These are phyloP conservation scores for Nothura maculosa DNA, from an alignment of 2,797 vertebrate genomes.

Conservation along the genomic window DNA sequence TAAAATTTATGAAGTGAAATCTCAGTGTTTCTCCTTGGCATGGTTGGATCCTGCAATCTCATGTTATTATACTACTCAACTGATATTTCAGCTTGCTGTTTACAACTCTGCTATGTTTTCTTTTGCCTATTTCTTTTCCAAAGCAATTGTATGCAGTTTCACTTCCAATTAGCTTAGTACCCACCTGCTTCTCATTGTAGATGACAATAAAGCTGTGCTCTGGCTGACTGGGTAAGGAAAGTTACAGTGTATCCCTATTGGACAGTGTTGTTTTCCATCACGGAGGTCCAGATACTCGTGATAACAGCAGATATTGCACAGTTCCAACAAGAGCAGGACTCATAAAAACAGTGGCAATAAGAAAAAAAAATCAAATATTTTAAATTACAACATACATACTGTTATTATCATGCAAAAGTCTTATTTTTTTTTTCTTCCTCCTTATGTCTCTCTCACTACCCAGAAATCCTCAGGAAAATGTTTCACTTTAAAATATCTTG, in stretches of 20 bases:
- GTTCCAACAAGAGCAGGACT: not conserved
- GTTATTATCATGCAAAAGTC: not conserved
- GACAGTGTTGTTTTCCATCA: not conserved
- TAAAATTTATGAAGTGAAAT: conserved; percentile 15
- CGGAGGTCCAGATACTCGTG: not conserved
- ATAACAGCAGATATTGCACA: not conserved
- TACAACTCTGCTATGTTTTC: not conserved
- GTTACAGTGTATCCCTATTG: not conserved
- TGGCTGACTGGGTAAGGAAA: not conserved
- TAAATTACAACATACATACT: not conserved
- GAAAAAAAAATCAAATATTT: not conserved
- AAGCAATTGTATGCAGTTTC: not conserved
- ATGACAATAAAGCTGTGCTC: conserved; percentile 4
- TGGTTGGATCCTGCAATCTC: not conserved
- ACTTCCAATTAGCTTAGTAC: not conserved
- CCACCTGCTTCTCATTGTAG: conserved; percentile 40
- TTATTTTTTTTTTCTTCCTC: not conserved
- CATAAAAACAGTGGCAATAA: not conserved
- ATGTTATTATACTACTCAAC: not conserved
- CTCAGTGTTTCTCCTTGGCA: not conserved
- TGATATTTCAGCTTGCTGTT: not conserved
- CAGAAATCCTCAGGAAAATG: not conserved
- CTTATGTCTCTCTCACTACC: not conserved
- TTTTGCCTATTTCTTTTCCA: conserved; percentile 12
- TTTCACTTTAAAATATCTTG: not conserved